Conservation (phyloP, 2,888 invertebrate genomes). For the Oscheius sp. region DNA sequence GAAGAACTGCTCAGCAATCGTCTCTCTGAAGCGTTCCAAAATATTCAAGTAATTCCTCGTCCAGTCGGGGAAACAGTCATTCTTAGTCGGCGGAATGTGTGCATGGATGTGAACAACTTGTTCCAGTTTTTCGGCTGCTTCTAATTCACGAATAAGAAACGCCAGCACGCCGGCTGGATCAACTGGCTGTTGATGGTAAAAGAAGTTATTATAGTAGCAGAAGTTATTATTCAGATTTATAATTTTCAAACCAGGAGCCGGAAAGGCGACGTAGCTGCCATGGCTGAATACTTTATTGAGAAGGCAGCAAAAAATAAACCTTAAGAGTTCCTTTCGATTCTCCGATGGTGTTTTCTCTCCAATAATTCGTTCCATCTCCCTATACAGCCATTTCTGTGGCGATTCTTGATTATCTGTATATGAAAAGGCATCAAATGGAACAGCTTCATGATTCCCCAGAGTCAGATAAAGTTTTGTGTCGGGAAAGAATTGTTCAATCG, state of each 20-base stretch:
- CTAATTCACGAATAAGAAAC: background rate
- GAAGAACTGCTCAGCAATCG: background rate
- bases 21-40: background rate
- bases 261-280: constrained; percentile 10
- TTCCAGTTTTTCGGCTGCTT: background rate
- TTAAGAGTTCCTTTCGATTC: background rate
- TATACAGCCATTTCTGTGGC: constrained; percentile 11
- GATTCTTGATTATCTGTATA: background rate
- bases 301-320: no score
- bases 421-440: constrained; percentile 5
- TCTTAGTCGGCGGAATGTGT: background rate
- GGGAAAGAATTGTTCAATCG: background rate
- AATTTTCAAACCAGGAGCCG: constrained; percentile 1
- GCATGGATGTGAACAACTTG: constrained; percentile 15
- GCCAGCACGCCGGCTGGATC: constrained; percentile 3
- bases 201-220: constrained; percentile 4
- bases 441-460: constrained; percentile 13
- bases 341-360: background rate
- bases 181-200: background rate
- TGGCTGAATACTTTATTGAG: background rate
- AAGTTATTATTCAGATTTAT: constrained; percentile 11
- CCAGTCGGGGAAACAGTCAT: constrained; percentile 7
- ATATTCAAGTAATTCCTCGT: background rate
- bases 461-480: background rate
- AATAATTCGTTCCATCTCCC: background rate